Evolutionary conservation across 2,888 invertebrate species (phyloP).

Genomic region (Teleiodes luculella): DNA sequence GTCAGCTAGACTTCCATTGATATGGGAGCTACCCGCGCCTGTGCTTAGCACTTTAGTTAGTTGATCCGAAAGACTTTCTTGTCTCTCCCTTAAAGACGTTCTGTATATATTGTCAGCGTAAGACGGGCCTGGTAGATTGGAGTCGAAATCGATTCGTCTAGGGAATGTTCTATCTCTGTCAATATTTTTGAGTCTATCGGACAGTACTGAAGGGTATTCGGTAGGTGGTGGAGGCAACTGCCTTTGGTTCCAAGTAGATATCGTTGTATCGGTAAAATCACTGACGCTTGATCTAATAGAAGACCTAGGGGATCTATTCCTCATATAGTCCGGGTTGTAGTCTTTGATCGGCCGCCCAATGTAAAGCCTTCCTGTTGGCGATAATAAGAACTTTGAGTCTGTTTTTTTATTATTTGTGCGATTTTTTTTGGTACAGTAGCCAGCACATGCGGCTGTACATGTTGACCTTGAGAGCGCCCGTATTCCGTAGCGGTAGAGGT

Average conservation of each 20-base stretch:
- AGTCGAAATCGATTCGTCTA: conserved; percentile 65
- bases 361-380: conserved; percentile 58
- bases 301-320: conserved; percentile 65
- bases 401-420: conserved; percentile 2
- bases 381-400: not conserved
- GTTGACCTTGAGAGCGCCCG: no score
- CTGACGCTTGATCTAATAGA: conserved; percentile 69
- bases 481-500: no score
- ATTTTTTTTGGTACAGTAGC: conserved; percentile 42
- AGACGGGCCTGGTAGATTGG: conserved; percentile 59
- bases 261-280: conserved; percentile 74
- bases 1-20: conserved; percentile 69
- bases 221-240: conserved; percentile 41
- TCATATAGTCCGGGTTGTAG: conserved; percentile 67
- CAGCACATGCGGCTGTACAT: no score
- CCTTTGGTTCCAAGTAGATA: conserved; percentile 71
- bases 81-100: conserved; percentile 52
- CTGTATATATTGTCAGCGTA: conserved; percentile 59
- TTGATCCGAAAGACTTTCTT: conserved; percentile 65
- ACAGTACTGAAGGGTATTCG: conserved; percentile 68
- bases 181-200: conserved; percentile 58
- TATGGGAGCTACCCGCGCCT: conserved; percentile 68
- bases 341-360: conserved; percentile 67
- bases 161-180: conserved; percentile 61
- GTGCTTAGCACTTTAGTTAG: conserved; percentile 66